Evolutionary conservation across 2,797 vertebrate species (phyloP), one percentile per base, ranked within the genome.

Genomic region (Sparidentex hasta): DNA sequence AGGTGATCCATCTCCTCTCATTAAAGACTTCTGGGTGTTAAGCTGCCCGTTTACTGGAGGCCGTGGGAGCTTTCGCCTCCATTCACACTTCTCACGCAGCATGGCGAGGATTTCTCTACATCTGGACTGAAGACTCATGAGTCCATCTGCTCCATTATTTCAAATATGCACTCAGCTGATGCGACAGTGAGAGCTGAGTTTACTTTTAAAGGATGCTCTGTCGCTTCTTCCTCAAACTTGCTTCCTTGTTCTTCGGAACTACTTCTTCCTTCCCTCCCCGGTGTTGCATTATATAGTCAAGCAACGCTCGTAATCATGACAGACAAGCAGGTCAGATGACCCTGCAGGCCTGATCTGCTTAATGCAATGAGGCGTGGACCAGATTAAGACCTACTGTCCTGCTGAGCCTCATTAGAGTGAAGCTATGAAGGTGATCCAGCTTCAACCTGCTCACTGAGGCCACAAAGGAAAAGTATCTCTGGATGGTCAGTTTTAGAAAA

Each of bases 261-360:
- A 3, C 29, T 27, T 3, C 16, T 2, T 12, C 11, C 23, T 48
- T n/a, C 7, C 44, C 44, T 57, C 51, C 5, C 50, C 43, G 3
- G 41, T 4, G 38, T 14, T 25, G 50, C 64, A 27, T 47, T 11
- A 16, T 5, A 48, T 44, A 38, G 55, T 71, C 0, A 58, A 63
- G 14, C 2, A 8, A 18, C 11, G 29, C 16, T n/a, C 29, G 23
- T 43, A 27, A 47, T 51, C 27, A 48, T 13, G 16, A 20, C 21
- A 59, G 77, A 68, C 38, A 8, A 9, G 50, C 33, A 44, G 75
- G 66, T 87, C 80, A 87, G 69, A 27, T 88, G 83, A 86, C 74
- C 50, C 7, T 33, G 33, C 2, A 0, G 41, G 44, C 47, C 84
- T 82, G 81, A 86, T 74, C 83, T 55, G 85, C 78, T 82, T 88